Evolutionary conservation across 2,797 vertebrate species (phyloP).

Genomic region (Alosa sapidissima): DNA sequence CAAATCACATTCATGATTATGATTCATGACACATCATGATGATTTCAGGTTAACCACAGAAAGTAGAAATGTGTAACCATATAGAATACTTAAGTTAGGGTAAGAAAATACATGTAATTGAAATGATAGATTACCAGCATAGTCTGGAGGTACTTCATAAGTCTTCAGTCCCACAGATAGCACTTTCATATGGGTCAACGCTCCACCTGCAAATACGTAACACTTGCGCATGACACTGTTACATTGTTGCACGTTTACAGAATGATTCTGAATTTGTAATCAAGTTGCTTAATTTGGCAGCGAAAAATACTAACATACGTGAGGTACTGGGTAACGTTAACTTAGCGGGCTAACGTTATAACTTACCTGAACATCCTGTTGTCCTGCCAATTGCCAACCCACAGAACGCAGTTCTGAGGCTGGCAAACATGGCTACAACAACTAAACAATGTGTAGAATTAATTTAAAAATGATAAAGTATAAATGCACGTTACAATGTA

Average conservation of each 20-base stretch:
- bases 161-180: slow-evolving; percentile 80
- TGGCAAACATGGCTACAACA: slow-evolving; percentile 58
- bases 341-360: neutral
- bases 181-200: slow-evolving; percentile 61
- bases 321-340: too few species aligned
- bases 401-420: slow-evolving; percentile 58
- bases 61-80: neutral
- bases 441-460: neutral
- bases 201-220: slow-evolving; percentile 55
- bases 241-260: neutral
- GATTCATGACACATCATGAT: too few species aligned
- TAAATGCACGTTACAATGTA: neutral
- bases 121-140: slow-evolving; percentile 72
- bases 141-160: slow-evolving; percentile 76
- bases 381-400: slow-evolving; percentile 53
- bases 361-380: slow-evolving; percentile 58
- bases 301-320: neutral
- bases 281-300: neutral
- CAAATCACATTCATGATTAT: neutral
- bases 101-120: neutral
- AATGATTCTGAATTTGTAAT: too few species aligned
- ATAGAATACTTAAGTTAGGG: neutral
- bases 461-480: neutral
- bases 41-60: neutral
- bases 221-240: neutral